Percentiles rank a stretch among this genome's conserved stretches.
Conservation (phyloP, 2,797 vertebrate species). For the Tiaroga cobitis region DNA sequence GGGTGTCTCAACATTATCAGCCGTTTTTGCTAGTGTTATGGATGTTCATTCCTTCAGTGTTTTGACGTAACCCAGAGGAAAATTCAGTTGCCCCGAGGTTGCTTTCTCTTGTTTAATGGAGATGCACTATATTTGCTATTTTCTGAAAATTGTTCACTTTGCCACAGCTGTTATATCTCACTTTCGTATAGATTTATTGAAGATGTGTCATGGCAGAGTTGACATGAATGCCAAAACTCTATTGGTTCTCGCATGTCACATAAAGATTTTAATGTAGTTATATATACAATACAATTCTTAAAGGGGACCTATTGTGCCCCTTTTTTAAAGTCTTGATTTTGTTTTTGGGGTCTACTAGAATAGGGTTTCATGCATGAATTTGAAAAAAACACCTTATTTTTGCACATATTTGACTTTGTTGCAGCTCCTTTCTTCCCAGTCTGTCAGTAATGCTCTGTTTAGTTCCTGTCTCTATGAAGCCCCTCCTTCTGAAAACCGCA, state of each 20-base stretch:
- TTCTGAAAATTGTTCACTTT: neutral
- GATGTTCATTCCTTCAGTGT: slow-evolving; percentile 10
- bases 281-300: too few relatives aligned
- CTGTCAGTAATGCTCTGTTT: neutral
- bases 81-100: neutral
- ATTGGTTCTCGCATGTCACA: neutral
- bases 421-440: neutral
- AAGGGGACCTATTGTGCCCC: too few relatives aligned
- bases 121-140: neutral
- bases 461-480: neutral
- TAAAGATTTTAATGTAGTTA: neutral
- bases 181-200: neutral
- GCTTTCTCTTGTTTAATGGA: neutral
- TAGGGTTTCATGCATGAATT: neutral
- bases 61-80: neutral
- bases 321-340: too few relatives aligned
- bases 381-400: neutral
- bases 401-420: neutral
- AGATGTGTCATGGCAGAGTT: neutral
- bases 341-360: neutral
- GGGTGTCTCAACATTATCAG: neutral
- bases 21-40: neutral
- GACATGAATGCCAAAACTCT: neutral
- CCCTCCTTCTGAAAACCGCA: neutral
- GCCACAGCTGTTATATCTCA: neutral